phyloP scores from a whole-genome alignment of 1,140 invertebrate species.

The Ceratosolen fusciceps region DNA sequence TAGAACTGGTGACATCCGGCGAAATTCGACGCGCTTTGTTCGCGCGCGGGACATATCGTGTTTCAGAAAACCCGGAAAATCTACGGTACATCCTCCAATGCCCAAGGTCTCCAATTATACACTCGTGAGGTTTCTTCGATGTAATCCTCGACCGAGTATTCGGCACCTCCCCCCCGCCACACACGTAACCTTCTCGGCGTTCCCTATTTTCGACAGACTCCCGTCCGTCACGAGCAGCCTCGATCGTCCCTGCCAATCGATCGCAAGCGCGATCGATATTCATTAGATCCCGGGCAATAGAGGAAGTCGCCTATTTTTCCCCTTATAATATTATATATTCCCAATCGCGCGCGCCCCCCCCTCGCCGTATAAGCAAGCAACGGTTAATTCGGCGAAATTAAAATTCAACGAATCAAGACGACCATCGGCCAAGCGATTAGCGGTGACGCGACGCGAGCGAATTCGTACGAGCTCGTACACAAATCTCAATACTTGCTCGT shows the following conservation, averaged over 20 bases:
- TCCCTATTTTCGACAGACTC: background rate
- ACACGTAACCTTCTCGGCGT: background rate
- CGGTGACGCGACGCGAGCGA: too few species aligned
- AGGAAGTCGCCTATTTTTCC: conserved; percentile 25
- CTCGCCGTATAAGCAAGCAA: background rate
- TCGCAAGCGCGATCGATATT: conserved; percentile 32
- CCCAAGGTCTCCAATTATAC: conserved; percentile 26
- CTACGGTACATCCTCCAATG: background rate
- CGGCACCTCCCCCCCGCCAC: background rate
- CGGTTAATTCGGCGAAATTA: background rate
- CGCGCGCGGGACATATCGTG: conserved; percentile 32
- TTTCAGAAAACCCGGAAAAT: conserved; percentile 34
- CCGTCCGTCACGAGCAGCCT: background rate
- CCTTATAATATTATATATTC: background rate
- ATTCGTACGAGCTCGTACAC: too few species aligned
- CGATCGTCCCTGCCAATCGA: background rate
- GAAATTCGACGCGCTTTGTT: conserved; percentile 42
- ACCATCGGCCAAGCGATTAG: too few species aligned
- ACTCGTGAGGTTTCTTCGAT: background rate
- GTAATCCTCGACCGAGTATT: background rate
- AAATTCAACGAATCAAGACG: background rate
- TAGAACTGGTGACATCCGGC: background rate
- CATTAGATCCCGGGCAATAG: background rate
- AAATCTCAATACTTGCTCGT: too few species aligned
- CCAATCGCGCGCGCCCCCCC: background rate